A percentile compares a stretch with the other conserved stretches of the same genome.
phyloP scores from a whole-genome alignment of 2,888 invertebrate genomes.

The Hydroisotoma schaefferi region DNA sequence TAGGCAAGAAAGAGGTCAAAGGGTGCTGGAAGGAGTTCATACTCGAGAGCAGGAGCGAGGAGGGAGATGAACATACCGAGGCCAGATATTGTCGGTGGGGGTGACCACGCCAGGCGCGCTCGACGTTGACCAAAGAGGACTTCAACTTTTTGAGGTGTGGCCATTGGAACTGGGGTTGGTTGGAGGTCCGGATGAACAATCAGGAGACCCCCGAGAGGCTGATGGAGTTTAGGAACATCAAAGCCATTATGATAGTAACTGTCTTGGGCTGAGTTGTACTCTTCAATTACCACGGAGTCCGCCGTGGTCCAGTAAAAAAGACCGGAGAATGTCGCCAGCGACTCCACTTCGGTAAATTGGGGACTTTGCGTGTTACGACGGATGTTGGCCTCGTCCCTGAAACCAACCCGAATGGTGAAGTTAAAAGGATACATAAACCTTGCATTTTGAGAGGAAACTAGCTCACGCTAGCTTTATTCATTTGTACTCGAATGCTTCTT shows the following conservation, averaged over 20 bases:
- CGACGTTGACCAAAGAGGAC: slow-evolving; percentile 65
- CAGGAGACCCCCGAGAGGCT: slow-evolving; percentile 56
- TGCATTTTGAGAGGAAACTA: no score
- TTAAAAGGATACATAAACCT: no score
- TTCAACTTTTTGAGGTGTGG: slow-evolving; percentile 73
- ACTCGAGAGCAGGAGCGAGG: slow-evolving; percentile 20
- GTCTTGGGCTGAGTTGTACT: slow-evolving; percentile 65
- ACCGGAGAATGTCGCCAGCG: slow-evolving; percentile 70
- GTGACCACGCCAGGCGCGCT: slow-evolving; percentile 62
- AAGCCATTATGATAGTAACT: slow-evolving; percentile 75
- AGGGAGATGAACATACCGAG: slow-evolving; percentile 60
- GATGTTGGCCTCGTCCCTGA: slow-evolving; percentile 68
- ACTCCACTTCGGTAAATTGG: slow-evolving; percentile 69
- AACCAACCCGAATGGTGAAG: no score
- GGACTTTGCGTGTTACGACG: slow-evolving; percentile 69
- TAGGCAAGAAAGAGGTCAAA: slow-evolving; percentile 23
- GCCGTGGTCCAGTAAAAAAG: slow-evolving; percentile 88
- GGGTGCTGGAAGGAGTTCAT: slow-evolving; percentile 19
- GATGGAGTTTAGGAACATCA: slow-evolving; percentile 53
- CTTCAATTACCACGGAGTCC: slow-evolving; percentile 70
- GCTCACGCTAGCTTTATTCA: no score
- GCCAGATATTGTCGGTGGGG: slow-evolving; percentile 70
- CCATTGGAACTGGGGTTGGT: slow-evolving; percentile 73
- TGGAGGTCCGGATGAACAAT: slow-evolving; percentile 68
- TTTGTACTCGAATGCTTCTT: no score